Evolutionary conservation across 2,797 vertebrate genomes (phyloP).

Genomic region (Onychomys leucogaster): DNA sequence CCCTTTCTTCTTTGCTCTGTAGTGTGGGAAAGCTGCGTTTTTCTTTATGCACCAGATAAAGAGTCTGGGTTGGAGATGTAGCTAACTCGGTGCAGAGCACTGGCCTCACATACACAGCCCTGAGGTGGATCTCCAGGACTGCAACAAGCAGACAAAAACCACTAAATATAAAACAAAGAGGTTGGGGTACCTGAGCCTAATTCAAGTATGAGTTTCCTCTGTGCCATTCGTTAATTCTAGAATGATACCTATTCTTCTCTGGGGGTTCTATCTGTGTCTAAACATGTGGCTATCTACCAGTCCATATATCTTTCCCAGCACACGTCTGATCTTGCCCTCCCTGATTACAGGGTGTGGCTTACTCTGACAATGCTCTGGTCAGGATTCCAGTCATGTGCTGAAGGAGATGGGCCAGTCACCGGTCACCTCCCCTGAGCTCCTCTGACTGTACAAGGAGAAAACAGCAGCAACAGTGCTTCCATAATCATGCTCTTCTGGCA

Average conservation of each 20-base stretch:
- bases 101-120: not conserved
- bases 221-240: not conserved
- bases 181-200: not conserved
- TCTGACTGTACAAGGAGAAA: not conserved
- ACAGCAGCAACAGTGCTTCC: rapidly evolving
- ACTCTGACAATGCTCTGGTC: not conserved
- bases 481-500: not conserved
- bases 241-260: not conserved
- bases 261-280: not conserved
- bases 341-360: not conserved
- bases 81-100: rapidly evolving
- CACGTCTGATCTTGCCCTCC: not conserved
- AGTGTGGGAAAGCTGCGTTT: not conserved
- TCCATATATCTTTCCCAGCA: not conserved
- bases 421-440: not conserved
- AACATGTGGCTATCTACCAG: not conserved
- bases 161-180: not conserved
- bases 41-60: not conserved
- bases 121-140: not conserved
- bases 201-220: not conserved
- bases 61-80: not conserved
- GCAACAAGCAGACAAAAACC: not conserved
- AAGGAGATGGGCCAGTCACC: not conserved
- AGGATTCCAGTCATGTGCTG: not conserved
- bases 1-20: not conserved